phyloP scores from a whole-genome alignment of 2,888 invertebrate species.

The Teinopalpus imperialis region DNA sequence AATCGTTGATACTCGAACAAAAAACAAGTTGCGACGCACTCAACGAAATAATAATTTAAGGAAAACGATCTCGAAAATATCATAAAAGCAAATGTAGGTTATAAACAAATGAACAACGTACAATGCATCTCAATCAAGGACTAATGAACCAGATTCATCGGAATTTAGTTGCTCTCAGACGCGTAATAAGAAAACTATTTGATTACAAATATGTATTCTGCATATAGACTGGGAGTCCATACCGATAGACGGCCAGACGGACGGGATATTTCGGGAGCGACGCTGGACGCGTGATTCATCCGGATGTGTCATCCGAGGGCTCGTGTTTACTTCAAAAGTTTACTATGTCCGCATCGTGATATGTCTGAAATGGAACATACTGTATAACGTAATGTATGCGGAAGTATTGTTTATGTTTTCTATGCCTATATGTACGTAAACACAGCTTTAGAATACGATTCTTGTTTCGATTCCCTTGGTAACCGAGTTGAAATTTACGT shows the following conservation, averaged over 20 bases:
- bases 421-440: too few relatives aligned
- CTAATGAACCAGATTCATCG: neutral
- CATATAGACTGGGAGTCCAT: slow-evolving; percentile 9
- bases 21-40: neutral
- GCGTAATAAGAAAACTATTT: slow-evolving; percentile 21
- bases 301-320: slow-evolving; percentile 46
- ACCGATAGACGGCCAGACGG: slow-evolving; percentile 41
- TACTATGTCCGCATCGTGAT: slow-evolving; percentile 30
- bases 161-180: slow-evolving; percentile 4
- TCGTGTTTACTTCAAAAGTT: slow-evolving; percentile 33
- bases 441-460: neutral
- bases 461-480: neutral
- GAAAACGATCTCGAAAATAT: neutral
- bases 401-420: slow-evolving; percentile 4
- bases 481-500: too few relatives aligned
- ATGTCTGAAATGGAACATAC: slow-evolving; percentile 15
- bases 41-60: neutral
- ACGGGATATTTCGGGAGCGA: slow-evolving; percentile 49
- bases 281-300: slow-evolving; percentile 43
- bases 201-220: slow-evolving; percentile 7
- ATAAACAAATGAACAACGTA: neutral
- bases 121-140: neutral
- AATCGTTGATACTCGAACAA: too few relatives aligned
- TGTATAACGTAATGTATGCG: slow-evolving; percentile 5
- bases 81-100: neutral